These are phyloP conservation scores for Agrenia bidenticulata DNA, from an alignment of 2,888 invertebrate species.

Conservation along the genomic window DNA sequence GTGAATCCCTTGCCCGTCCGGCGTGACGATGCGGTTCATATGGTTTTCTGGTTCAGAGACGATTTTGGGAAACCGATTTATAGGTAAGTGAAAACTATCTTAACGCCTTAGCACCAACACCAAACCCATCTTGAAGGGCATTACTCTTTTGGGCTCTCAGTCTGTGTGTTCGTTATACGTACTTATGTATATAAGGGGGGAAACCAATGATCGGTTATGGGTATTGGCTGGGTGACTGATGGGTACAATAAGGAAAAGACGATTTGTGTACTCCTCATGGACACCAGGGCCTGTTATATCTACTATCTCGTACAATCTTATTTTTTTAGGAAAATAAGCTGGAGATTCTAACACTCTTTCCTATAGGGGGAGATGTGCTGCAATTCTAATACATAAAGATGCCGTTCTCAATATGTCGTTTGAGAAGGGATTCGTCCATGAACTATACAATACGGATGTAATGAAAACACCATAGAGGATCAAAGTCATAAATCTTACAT, in stretches of 20 bases:
- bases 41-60: constrained; percentile 89
- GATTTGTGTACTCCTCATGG: constrained; percentile 27
- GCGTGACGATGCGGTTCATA: constrained; percentile 83
- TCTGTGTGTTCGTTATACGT: background rate
- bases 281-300: constrained; percentile 11
- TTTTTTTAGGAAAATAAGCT: background rate
- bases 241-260: constrained; percentile 33
- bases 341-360: background rate
- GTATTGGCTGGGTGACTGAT: constrained; percentile 25
- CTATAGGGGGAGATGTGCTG: background rate
- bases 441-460: constrained; percentile 27
- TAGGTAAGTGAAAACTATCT: constrained; percentile 64
- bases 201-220: constrained; percentile 4
- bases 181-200: background rate
- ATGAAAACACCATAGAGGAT: constrained; percentile 40
- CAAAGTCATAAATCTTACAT: constrained; percentile 49
- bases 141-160: background rate
- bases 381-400: constrained; percentile 22
- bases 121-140: constrained; percentile 1
- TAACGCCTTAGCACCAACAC: background rate
- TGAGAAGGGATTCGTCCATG: background rate
- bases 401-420: constrained; percentile 1
- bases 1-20: constrained; percentile 69
- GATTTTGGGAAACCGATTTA: constrained; percentile 83
- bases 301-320: background rate